phyloP scores from a whole-genome alignment of 2,113 vertebrate species.

The Pterocles orientalis region DNA sequence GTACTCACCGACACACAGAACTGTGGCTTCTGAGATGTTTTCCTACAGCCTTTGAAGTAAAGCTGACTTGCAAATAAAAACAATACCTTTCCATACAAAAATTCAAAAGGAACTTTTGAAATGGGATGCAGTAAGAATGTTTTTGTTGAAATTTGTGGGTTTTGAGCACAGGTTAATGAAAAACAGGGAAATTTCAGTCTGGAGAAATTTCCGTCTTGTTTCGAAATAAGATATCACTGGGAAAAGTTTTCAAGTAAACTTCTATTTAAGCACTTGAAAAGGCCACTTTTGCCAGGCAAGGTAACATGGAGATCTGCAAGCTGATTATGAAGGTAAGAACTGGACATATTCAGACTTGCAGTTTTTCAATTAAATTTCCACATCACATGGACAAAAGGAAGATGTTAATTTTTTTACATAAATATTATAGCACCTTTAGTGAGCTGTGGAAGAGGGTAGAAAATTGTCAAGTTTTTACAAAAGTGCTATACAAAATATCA shows the following conservation, averaged over 20 bases:
- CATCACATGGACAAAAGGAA: neutral
- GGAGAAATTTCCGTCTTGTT: neutral
- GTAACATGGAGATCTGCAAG: neutral
- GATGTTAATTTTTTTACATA: neutral
- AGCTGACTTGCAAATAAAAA: neutral
- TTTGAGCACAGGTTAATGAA: neutral
- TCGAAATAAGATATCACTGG: neutral
- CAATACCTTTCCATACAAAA: neutral
- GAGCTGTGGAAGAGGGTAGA: neutral
- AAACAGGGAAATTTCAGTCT: neutral
- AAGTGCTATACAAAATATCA: neutral
- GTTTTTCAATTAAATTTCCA: neutral
- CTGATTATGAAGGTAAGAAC: neutral
- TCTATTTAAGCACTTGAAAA: neutral
- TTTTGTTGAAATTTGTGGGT: neutral
- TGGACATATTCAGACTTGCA: neutral
- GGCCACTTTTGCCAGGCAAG: neutral
- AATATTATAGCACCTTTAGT: neutral
- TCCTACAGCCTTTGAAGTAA: neutral
- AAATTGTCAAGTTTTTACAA: neutral
- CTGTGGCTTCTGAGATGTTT: neutral
- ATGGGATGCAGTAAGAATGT: neutral
- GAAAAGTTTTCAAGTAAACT: neutral
- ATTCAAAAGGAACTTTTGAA: neutral
- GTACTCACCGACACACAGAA: neutral